These are phyloP conservation scores for Lycaon pictus DNA, from an alignment of 2,113 vertebrate species.

Conservation along the genomic window DNA sequence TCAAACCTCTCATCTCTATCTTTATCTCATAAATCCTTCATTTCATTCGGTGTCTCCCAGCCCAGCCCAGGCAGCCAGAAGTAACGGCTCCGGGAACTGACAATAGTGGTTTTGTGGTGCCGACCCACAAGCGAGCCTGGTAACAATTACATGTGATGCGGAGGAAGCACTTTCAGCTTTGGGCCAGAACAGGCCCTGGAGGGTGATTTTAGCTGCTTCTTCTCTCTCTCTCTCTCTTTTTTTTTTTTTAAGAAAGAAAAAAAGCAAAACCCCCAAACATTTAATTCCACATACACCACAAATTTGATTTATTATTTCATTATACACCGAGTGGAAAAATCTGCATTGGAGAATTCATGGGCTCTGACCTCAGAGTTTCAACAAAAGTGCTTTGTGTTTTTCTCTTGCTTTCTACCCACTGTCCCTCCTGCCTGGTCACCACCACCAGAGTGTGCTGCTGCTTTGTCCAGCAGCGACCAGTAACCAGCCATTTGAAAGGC, in stretches of 20 bases:
- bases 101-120: slow-evolving; percentile 86
- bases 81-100: slow-evolving; percentile 74
- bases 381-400: slow-evolving; percentile 77
- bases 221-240: not conserved
- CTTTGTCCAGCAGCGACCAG: not conserved
- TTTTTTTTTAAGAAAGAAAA: slow-evolving; percentile 57
- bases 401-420: not conserved
- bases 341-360: slow-evolving; percentile 77
- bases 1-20: slow-evolving; percentile 5
- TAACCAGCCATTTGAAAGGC: not conserved
- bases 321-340: slow-evolving; percentile 83
- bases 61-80: slow-evolving; percentile 69
- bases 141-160: slow-evolving; percentile 81
- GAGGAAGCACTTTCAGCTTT: slow-evolving; percentile 85
- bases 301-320: slow-evolving; percentile 88
- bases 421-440: slow-evolving; percentile 52
- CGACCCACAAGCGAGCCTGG: slow-evolving; percentile 85
- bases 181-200: slow-evolving; percentile 87
- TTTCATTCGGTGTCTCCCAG: slow-evolving; percentile 38
- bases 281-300: slow-evolving; percentile 87
- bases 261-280: slow-evolving; percentile 78
- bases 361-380: slow-evolving; percentile 63
- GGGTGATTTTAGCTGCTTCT: slow-evolving; percentile 85
- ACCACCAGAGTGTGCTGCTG: slow-evolving; percentile 75
- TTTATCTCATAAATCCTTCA: slow-evolving; percentile 61